Evolutionary conservation across 2,113 vertebrate genomes (phyloP).

Genomic region (Prunella fulvescens): DNA sequence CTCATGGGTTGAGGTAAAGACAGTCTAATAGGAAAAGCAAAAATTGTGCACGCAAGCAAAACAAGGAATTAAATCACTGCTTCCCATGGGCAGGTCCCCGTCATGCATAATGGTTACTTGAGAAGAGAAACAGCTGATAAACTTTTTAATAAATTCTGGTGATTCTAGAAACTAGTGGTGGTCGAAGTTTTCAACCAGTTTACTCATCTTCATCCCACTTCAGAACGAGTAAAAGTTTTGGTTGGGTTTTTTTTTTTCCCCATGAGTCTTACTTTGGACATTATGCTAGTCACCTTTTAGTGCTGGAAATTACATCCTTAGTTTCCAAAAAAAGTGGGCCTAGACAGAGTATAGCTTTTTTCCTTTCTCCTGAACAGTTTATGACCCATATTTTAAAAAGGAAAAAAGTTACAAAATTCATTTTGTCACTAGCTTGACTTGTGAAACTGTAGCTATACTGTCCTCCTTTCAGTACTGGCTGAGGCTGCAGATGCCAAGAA

Average conservation of each 20-base stretch:
- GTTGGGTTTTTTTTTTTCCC: not conserved
- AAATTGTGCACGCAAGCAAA: not conserved
- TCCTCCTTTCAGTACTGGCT: not conserved
- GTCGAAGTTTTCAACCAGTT: not conserved
- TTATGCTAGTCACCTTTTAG: not conserved
- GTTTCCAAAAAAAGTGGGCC: not conserved
- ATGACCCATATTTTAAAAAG: not conserved
- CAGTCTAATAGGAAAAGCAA: not conserved
- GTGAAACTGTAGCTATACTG: not conserved
- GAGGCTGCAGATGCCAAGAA: not conserved
- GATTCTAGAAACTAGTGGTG: not conserved
- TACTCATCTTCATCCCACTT: not conserved
- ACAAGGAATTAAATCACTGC: not conserved
- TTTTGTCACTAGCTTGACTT: not conserved
- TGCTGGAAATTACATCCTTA: not conserved
- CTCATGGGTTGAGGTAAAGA: not conserved
- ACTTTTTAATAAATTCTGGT: not conserved
- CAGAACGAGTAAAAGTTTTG: not conserved
- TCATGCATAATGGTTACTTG: not conserved
- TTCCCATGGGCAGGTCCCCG: not conserved
- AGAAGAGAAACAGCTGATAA: fast-evolving
- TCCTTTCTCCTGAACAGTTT: not conserved
- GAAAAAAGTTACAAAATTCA: not conserved
- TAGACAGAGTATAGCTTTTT: not conserved
- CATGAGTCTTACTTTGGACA: not conserved